These are phyloP conservation scores for Drosophila quadrilineata DNA, from an alignment of 1,140 invertebrate species.

Conservation along the genomic window DNA sequence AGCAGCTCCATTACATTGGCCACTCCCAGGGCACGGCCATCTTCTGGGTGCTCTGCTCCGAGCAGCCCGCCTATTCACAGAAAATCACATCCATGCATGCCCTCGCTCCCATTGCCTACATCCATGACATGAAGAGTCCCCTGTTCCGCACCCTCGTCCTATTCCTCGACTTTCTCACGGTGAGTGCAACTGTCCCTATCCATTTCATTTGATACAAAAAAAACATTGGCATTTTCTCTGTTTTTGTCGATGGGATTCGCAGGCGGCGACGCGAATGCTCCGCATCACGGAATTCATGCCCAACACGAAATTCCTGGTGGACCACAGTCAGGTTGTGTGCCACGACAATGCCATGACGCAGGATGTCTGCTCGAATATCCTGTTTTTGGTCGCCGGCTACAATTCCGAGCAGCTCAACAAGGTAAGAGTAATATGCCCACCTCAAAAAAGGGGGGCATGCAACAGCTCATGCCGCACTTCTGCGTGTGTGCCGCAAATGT, in stretches of 20 bases:
- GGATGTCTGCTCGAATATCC: constrained; percentile 83
- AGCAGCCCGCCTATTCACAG: constrained; percentile 85
- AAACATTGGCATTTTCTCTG: no score
- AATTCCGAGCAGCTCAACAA: constrained; percentile 82
- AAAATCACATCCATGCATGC: constrained; percentile 86
- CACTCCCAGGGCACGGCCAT: constrained; percentile 87
- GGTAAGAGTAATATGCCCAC: constrained; percentile 47
- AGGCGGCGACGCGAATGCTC: constrained; percentile 82
- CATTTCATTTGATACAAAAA: constrained; percentile 16
- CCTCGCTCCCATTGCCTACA: constrained; percentile 86
- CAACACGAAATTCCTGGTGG: constrained; percentile 82
- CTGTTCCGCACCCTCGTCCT: constrained; percentile 71
- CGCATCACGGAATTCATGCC: constrained; percentile 84
- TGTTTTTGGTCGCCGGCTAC: constrained; percentile 84
- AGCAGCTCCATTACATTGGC: constrained; percentile 86
- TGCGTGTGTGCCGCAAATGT: constrained; percentile 17
- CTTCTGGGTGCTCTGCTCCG: constrained; percentile 85
- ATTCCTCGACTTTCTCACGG: constrained; percentile 64
- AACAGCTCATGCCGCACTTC: constrained; percentile 5
- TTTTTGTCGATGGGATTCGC: constrained; percentile 13
- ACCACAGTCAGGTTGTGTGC: constrained; percentile 82
- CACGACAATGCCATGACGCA: constrained; percentile 81
- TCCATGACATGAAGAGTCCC: constrained; percentile 84
- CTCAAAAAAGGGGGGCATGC: not conserved
- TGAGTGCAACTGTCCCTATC: constrained; percentile 23